Base-by-base conservation (phyloP, 2,113 vertebrate species). In the Penelope pileata region DNA sequence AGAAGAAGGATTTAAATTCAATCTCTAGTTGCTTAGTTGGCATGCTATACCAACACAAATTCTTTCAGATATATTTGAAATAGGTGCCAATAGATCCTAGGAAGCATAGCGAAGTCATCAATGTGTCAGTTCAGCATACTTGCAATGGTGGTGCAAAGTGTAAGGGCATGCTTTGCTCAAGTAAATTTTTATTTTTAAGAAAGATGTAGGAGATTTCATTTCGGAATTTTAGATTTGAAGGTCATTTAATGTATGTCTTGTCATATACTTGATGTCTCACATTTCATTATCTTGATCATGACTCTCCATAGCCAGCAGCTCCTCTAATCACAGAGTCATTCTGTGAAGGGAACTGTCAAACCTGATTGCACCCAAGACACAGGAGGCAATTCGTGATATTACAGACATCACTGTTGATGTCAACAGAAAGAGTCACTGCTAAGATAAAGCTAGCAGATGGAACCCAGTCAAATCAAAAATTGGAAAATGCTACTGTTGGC, bases 401-500 rank as follows among this genome's bases (percentile, higher is more conserved):
- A 96, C 2, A 18, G 86, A 81, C 47, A 79, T 76, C 64, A 48
- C 30, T 83, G 67, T 67, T 83, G 75, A 66, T 93, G 73, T 93
- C 81, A 96, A 94, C 84, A 78, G 72, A 84, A 74, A 62, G 51
- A 94, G 75, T 94, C 86, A 83, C 51, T 60, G 81, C 75, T 94
- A 83, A 91, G 91, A 94, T 78, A 90, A 90, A 94, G 67, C 81
- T 83, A 88, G 93, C 96, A 97, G 96, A 93, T 96, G 96, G 74
- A 91, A 96, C 64, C 77, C 72, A 96, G 68, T 86, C 80, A 87
- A 85, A 91, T 80, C 68, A 90, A 89, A 96, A 95, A 96, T 77
- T 95, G 88, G 88, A 96, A 96, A 96, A 96, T 64, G 89, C 62
- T 86, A 88, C 90, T 96, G 86, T 90, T 97, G 96, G 86, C 92